Conservation (phyloP, 2,113 vertebrate genomes). For the Hippoglossus stenolepis region DNA sequence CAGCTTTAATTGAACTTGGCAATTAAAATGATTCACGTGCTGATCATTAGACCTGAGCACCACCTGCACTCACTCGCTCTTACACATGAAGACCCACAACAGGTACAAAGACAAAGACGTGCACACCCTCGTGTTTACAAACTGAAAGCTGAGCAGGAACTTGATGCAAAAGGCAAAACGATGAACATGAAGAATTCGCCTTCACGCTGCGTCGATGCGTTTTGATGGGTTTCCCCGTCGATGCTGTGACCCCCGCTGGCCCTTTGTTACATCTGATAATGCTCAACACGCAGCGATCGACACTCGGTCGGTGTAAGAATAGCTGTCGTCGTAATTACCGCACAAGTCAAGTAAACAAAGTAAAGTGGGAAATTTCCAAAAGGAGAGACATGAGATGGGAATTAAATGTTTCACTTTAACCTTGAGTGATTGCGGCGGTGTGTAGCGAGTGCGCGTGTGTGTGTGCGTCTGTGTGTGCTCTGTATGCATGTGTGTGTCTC, state of each 20-base stretch:
- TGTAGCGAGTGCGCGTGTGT: neutral
- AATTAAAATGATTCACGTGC: constrained; percentile 53
- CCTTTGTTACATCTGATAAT: constrained; percentile 10
- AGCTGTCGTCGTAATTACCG: neutral
- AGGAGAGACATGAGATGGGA: neutral
- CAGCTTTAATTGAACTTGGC: constrained; percentile 51
- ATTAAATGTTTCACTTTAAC: constrained; percentile 47
- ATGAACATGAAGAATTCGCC: constrained; percentile 34
- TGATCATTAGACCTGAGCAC: constrained; percentile 37
- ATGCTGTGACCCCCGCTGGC: constrained; percentile 29
- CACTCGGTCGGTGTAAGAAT: neutral
- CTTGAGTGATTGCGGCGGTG: constrained; percentile 26
- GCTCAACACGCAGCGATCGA: neutral
- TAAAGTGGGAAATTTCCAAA: neutral
- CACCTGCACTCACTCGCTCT: constrained; percentile 26
- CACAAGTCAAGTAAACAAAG: constrained; percentile 22
- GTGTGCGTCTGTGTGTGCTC: constrained; percentile 16
- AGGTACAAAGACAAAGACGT: neutral
- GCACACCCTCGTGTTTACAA: neutral
- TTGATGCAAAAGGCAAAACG: constrained; percentile 51
- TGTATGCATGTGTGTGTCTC: constrained; percentile 5
- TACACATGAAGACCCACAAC: constrained; percentile 15
- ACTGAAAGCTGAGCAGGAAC: constrained; percentile 6
- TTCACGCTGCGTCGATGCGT: constrained; percentile 4
- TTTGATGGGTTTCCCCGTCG: constrained; percentile 26